These are phyloP conservation scores for Willowsia nigromaculata DNA, from an alignment of 2,888 invertebrate species.

Conservation along the genomic window DNA sequence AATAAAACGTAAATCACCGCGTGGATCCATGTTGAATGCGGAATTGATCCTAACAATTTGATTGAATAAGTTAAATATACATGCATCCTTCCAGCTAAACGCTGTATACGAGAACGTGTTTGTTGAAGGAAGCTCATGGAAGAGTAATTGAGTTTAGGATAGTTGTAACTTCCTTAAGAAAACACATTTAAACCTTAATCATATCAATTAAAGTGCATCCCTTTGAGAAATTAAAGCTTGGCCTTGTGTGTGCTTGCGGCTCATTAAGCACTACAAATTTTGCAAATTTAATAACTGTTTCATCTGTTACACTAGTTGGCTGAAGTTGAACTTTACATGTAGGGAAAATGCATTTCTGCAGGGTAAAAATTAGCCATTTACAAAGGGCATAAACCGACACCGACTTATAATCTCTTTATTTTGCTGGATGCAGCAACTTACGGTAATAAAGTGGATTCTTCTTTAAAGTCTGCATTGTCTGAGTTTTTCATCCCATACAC, in stretches of 20 bases:
- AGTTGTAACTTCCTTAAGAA: conserved; percentile 41
- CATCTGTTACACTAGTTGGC: not conserved
- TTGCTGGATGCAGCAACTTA: not conserved
- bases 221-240: conserved; percentile 28
- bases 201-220: conserved; percentile 18
- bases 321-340: not conserved
- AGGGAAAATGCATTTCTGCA: not conserved
- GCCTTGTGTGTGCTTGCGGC: conserved; percentile 6
- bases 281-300: not conserved
- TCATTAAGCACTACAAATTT: not conserved
- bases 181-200: conserved; percentile 36
- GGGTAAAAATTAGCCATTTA: too few species aligned
- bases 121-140: not conserved
- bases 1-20: conserved; percentile 26
- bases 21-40: conserved; percentile 5
- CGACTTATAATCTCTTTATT: not conserved
- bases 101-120: not conserved
- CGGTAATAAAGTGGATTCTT: not conserved
- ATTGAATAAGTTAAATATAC: not conserved
- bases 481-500: not conserved
- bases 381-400: not conserved
- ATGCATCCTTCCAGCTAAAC: not conserved
- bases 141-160: conserved; percentile 74
- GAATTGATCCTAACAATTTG: conserved; percentile 4
- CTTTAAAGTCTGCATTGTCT: not conserved